These are phyloP conservation scores for Premnoplex brunnescens DNA, from an alignment of 2,797 vertebrate species.

Conservation along the genomic window DNA sequence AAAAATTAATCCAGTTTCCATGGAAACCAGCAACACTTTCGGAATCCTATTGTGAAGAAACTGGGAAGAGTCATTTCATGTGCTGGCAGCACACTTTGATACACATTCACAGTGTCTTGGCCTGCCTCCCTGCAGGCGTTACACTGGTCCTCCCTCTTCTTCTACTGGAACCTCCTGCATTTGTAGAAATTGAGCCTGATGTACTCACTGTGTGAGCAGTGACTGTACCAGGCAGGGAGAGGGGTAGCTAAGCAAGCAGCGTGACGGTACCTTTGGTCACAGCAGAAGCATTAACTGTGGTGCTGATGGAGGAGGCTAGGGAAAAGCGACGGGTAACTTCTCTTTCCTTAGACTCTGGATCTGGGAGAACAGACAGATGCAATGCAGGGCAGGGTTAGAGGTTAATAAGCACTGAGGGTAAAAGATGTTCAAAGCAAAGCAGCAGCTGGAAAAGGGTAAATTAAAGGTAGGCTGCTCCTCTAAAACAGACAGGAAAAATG, in stretches of 20 bases:
- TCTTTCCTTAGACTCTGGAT: slow-evolving; percentile 85
- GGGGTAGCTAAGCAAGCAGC: slow-evolving; percentile 32
- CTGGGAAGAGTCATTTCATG: not conserved
- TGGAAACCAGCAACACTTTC: not conserved
- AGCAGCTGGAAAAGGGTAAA: not conserved
- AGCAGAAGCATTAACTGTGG: slow-evolving; percentile 79
- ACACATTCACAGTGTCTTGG: not conserved
- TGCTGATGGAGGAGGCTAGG: slow-evolving; percentile 86
- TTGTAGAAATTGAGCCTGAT: not conserved
- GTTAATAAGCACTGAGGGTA: slow-evolving; percentile 46
- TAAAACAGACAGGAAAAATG: not conserved
- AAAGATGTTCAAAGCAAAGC: slow-evolving; percentile 48
- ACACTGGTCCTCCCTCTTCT: not conserved
- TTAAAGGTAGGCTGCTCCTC: not conserved
- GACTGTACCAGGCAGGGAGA: slow-evolving; percentile 25
- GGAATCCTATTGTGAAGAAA: not conserved
- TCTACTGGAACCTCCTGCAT: not conserved
- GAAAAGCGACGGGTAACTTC: slow-evolving; percentile 90
- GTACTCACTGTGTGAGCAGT: slow-evolving; percentile 16
- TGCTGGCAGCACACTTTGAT: not conserved
- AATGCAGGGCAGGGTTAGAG: slow-evolving; percentile 72
- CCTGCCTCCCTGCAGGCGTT: not conserved
- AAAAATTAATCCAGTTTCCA: not conserved
- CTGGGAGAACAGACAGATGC: slow-evolving; percentile 76
- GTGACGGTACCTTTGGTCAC: slow-evolving; percentile 87